These are phyloP conservation scores for Chascanopsetta lugubris DNA, from an alignment of 2,113 vertebrate species.

Conservation along the genomic window DNA sequence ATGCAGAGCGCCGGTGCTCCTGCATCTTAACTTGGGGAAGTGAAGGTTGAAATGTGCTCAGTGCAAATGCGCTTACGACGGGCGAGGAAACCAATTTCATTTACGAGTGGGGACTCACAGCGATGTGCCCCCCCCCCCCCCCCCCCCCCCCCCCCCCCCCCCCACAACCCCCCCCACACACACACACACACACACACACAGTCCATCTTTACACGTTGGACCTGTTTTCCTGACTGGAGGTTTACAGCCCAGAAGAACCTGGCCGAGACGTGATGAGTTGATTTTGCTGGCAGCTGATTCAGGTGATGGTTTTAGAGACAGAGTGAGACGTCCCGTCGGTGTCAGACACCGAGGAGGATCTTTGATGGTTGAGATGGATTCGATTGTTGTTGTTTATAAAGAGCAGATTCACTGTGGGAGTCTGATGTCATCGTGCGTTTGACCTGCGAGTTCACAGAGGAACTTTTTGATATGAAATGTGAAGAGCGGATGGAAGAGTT, in stretches of 20 bases:
- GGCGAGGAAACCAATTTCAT: conserved; percentile 76
- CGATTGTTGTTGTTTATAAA: background rate
- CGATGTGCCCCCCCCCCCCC: conserved; percentile 64
- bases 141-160: no score
- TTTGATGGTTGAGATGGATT: background rate
- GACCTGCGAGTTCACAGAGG: no score
- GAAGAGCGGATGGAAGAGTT: no score
- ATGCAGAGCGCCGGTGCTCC: conserved; percentile 69
- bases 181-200: conserved; percentile 53
- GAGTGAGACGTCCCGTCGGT: conserved; percentile 1
- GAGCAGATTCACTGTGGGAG: no score
- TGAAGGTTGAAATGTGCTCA: conserved; percentile 77
- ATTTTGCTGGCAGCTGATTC: conserved; percentile 45
- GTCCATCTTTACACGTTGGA: conserved; percentile 57
- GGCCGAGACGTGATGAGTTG: conserved; percentile 40
- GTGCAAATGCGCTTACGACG: conserved; percentile 73
- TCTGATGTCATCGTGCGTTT: no score
- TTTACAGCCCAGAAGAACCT: conserved; percentile 47
- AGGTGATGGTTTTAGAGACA: conserved; percentile 24
- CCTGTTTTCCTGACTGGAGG: conserved; percentile 56
- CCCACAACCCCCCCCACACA: no score
- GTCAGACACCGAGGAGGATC: no score
- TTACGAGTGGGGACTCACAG: conserved; percentile 70
- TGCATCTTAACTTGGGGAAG: conserved; percentile 76
- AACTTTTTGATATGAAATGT: no score